phyloP scores from a whole-genome alignment of 2,888 invertebrate species.

The Nemapogon koenigi region DNA sequence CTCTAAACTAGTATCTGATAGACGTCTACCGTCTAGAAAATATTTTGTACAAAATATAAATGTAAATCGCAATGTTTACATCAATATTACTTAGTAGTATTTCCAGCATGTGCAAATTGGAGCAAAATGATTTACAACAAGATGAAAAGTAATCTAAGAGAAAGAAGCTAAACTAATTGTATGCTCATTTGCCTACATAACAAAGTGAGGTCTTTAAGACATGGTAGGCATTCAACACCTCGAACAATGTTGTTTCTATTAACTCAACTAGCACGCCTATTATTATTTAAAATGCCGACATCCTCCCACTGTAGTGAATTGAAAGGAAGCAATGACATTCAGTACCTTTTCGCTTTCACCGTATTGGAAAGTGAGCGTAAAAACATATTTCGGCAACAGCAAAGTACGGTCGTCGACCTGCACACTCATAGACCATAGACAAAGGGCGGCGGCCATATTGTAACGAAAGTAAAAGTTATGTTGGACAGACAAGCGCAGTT shows the following conservation, averaged over 20 bases:
- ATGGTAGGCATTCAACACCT: constrained; percentile 10
- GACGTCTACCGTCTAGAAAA: too few species aligned
- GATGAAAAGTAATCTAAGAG: too few species aligned
- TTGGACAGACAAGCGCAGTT: constrained; percentile 21
- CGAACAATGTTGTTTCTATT: constrained; percentile 18
- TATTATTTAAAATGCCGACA: constrained; percentile 39
- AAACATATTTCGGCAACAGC: constrained; percentile 59
- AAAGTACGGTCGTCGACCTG: constrained; percentile 51
- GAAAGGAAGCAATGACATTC: constrained; percentile 62
- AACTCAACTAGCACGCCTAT: constrained; percentile 23
- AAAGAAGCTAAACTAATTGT: too few species aligned
- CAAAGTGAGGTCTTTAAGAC: too few species aligned
- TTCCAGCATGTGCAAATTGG: too few species aligned
- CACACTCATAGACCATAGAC: constrained; percentile 46
- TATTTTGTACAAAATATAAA: too few species aligned
- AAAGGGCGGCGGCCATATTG: constrained; percentile 50
- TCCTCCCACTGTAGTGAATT: constrained; percentile 56
- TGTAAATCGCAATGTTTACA: too few species aligned
- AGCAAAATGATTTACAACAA: too few species aligned
- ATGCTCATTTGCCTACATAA: too few species aligned
- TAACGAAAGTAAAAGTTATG: constrained; percentile 53
- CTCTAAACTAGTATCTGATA: too few species aligned
- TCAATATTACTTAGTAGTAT: too few species aligned
- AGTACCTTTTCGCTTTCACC: constrained; percentile 62
- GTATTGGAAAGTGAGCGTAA: constrained; percentile 64